Evolutionary conservation across 2,113 vertebrate species (phyloP).

Genomic region (Cisticola juncidis): DNA sequence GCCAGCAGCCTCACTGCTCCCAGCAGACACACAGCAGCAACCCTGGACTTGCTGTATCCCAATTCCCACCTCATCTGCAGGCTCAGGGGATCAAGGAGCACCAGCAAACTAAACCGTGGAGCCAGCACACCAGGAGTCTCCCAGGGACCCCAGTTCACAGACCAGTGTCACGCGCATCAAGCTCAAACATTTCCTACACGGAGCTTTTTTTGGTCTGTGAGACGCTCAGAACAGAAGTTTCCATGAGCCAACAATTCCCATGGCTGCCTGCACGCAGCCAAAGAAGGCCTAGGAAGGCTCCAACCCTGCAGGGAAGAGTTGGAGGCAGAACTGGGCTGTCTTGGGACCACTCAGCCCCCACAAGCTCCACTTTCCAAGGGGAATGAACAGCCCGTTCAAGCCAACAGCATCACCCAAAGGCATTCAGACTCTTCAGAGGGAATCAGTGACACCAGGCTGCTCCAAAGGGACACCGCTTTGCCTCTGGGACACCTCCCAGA

Average conservation of each 20-base stretch:
- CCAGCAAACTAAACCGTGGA: background rate
- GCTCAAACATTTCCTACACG: background rate
- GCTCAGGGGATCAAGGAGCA: background rate
- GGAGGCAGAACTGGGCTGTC: background rate
- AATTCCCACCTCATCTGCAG: fast-evolving
- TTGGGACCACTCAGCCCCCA: background rate
- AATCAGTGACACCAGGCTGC: background rate
- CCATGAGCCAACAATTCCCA: constrained; percentile 31
- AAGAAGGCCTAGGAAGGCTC: background rate
- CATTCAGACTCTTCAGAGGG: background rate
- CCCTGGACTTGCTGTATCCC: background rate
- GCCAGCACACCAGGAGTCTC: background rate
- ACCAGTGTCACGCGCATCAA: background rate
- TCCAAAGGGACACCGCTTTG: background rate
- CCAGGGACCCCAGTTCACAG: background rate
- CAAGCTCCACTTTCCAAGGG: background rate
- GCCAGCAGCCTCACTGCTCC: background rate
- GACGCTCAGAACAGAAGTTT: constrained; percentile 38
- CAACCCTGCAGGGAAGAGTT: background rate
- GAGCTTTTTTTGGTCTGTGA: background rate
- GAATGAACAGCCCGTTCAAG: background rate
- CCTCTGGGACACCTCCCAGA: background rate
- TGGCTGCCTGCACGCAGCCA: constrained; percentile 6
- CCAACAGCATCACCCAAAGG: background rate
- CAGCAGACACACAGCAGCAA: background rate